phyloP scores from a whole-genome alignment of 1,140 invertebrate species.

The Notospermus geniculatus region DNA sequence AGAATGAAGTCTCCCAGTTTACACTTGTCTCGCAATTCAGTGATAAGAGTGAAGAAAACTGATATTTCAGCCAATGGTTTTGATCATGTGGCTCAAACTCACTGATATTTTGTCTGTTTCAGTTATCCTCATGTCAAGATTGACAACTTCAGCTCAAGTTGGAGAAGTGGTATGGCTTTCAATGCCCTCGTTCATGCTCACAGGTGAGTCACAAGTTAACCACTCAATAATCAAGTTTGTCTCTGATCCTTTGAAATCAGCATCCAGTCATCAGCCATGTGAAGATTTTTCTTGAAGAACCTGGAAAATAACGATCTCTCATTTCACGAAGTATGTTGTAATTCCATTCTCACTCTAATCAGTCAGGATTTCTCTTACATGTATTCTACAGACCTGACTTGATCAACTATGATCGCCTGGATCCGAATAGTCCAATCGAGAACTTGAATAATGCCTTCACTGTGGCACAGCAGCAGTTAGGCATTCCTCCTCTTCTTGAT shows the following conservation, averaged over 20 bases:
- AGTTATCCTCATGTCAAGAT: conserved; percentile 87
- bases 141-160: conserved; percentile 91
- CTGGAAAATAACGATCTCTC: not conserved
- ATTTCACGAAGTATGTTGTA: not conserved
- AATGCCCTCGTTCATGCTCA: conserved; percentile 88
- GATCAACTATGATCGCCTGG: conserved; percentile 68
- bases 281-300: no score
- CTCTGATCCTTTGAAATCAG: no score
- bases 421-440: conserved; percentile 55
- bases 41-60: no score
- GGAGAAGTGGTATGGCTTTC: conserved; percentile 96
- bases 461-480: conserved; percentile 85
- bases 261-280: no score
- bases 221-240: no score
- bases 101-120: no score
- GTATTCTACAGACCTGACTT: conserved; percentile 80
- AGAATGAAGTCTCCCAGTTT: no score
- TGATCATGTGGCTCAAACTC: not conserved
- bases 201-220: conserved; percentile 29
- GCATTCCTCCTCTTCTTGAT: conserved; percentile 86
- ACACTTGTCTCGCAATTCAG: no score
- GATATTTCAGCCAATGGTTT: no score
- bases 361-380: no score
- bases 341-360: not conserved
- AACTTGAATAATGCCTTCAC: conserved; percentile 91